Base-by-base conservation (phyloP, 2,797 vertebrate species). In the Aphelocoma californica region DNA sequence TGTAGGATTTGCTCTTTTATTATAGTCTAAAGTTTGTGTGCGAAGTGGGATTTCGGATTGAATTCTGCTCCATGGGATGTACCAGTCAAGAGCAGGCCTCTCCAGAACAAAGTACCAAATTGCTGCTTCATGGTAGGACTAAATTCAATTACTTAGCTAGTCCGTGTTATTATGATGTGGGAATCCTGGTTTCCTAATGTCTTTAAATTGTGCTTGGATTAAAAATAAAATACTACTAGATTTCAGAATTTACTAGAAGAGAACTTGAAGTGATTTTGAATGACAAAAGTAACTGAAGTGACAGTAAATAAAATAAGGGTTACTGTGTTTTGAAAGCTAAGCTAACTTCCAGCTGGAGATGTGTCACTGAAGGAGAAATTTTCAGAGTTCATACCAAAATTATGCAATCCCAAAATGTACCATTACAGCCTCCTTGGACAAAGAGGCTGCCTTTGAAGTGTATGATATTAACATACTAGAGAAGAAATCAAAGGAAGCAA, bases 401-500 rank as follows among this genome's bases (percentile, higher is more conserved):
- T 66, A 57, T 17, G 14, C 86, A 92, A 73, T 80, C 45, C 44
- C 36, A 77, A 67, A 89, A 82, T 42, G 34, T 40, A 66, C 36
- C 42, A 26, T 69, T 90, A 32, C 25, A 84, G 36, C 50, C 42
- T 90, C 26, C 31, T 86, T 88, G 75, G 32, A 61, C 51, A 67
- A 84, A 62, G 44, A 51, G 28, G 8, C 88, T 87, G 71, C 65
- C 81, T 96, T 96, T 96, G 92, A 96, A 92, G 67, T 36, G 48
- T 42, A 42, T 53, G 56, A 53, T 92, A 61, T 47, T 93, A 92
- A 85, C 67, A 82, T 78, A 82, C 56, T 65, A 58, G 71, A 54
- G 45, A 85, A 80, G 75, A 89, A 93, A 89, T 96, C 86, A 95
- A 95, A 96, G 84, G 81, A 91, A 89, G 60, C 65, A 91, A 50